Evolutionary conservation across 1,140 invertebrate genomes (phyloP).

Genomic region (Schlechtendalia chinensis): DNA sequence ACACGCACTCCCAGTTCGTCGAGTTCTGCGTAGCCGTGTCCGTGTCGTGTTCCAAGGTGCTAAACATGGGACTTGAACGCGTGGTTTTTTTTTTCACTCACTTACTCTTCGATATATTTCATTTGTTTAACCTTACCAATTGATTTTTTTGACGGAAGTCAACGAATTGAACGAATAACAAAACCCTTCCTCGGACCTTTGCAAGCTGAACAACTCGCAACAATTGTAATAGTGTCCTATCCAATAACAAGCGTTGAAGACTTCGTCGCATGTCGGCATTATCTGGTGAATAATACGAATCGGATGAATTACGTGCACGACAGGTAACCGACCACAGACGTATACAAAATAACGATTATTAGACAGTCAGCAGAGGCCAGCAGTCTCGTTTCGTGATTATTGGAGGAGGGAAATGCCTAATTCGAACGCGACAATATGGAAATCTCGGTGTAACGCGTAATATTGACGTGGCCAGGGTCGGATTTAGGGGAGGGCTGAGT

Average conservation of each 20-base stretch:
- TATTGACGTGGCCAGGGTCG: no score
- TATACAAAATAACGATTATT: no score
- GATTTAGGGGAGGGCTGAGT: no score
- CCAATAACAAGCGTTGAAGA: slow-evolving; percentile 55
- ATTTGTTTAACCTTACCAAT: slow-evolving; percentile 40
- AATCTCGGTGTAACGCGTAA: no score
- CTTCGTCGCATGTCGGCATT: slow-evolving; percentile 53
- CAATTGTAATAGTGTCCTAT: slow-evolving; percentile 54
- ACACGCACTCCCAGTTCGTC: slow-evolving; percentile 43
- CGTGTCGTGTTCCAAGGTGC: not conserved
- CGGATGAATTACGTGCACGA: no score
- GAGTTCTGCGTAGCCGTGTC: not conserved
- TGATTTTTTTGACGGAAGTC: slow-evolving; percentile 50
- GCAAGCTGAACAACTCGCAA: slow-evolving; percentile 54
- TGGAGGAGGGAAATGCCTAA: no score
- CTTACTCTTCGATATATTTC: no score
- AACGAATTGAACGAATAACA: slow-evolving; percentile 56
- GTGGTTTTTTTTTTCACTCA: not conserved
- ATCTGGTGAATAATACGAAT: slow-evolving; percentile 48
- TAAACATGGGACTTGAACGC: slow-evolving; percentile 6
- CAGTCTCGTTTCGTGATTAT: no score
- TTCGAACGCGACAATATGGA: no score
- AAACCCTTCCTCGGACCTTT: slow-evolving; percentile 55
- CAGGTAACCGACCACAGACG: no score
- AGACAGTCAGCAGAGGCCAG: no score